These are phyloP conservation scores for Dermolepida albohirtum DNA, from an alignment of 2,888 invertebrate genomes.

Conservation along the genomic window DNA sequence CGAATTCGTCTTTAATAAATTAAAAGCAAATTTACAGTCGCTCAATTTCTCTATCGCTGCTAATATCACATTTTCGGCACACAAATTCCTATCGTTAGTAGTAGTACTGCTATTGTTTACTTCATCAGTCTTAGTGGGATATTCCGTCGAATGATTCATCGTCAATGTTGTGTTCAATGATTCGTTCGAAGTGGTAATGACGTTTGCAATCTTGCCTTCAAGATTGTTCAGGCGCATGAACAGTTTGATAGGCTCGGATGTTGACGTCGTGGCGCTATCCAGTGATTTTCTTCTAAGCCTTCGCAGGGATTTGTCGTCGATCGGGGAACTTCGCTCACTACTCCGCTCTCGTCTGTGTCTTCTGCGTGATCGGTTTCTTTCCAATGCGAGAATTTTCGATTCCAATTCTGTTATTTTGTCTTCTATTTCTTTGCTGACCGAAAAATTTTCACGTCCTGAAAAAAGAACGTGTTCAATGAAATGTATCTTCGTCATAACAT, in stretches of 20 bases:
- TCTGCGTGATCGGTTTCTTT: conserved; percentile 65
- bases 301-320: conserved; percentile 68
- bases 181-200: conserved; percentile 70
- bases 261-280: conserved; percentile 79
- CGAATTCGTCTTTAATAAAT: conserved; percentile 72
- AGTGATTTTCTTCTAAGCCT: conserved; percentile 79
- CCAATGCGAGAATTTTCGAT: conserved; percentile 78
- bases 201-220: conserved; percentile 81
- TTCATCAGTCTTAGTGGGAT: conserved; percentile 53
- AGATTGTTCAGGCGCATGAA: conserved; percentile 80
- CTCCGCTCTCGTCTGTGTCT: conserved; percentile 67
- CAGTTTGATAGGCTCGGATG: conserved; percentile 80
- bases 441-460: conserved; percentile 76
- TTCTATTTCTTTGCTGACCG: conserved; percentile 85
- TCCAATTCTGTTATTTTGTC: conserved; percentile 86
- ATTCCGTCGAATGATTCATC: conserved; percentile 48
- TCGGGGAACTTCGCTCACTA: conserved; percentile 60
- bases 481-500: too few relatives aligned
- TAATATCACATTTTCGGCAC: conserved; percentile 46
- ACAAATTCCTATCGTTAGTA: conserved; percentile 32
- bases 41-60: conserved; percentile 74
- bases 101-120: conserved; percentile 63
- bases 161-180: conserved; percentile 64
- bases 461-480: conserved; percentile 35
- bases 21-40: conserved; percentile 75